A percentile compares a stretch with the other conserved stretches of the same genome.
phyloP scores from a whole-genome alignment of 2,797 vertebrate genomes.

The Pseudomugil tenellus region DNA sequence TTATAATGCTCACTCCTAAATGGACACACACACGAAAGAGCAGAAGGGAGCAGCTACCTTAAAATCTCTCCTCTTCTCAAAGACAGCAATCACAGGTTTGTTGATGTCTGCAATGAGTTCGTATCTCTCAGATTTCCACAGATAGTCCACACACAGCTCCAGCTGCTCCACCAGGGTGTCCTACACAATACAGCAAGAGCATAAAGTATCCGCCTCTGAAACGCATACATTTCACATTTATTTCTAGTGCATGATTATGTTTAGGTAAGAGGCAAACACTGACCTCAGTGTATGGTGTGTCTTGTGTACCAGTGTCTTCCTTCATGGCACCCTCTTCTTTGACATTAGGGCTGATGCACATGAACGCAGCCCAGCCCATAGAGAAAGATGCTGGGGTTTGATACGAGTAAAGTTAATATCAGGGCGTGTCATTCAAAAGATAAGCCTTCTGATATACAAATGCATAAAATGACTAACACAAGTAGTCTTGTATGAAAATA shows the following conservation, averaged over 20 bases:
- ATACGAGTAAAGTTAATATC: conserved; percentile 42
- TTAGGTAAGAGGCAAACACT: conserved; percentile 6
- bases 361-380: conserved; percentile 97
- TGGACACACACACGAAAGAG: background rate
- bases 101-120: conserved; percentile 98
- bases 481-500: conserved; percentile 23
- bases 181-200: conserved; percentile 66
- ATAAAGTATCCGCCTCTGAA: background rate
- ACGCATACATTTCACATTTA: background rate
- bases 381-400: conserved; percentile 89
- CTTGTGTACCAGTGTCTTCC: conserved; percentile 96
- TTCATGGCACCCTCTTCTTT: conserved; percentile 99
- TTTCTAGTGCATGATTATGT: background rate
- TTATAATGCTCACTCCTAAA: conserved; percentile 3
- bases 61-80: conserved; percentile 96
- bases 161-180: conserved; percentile 95
- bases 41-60: conserved; percentile 81
- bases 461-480: conserved; percentile 13
- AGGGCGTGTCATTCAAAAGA: background rate
- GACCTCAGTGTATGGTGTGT: conserved; percentile 97
- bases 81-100: conserved; percentile 96
- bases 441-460: conserved; percentile 8
- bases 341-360: conserved; percentile 96
- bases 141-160: conserved; percentile 93
- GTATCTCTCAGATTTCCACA: conserved; percentile 97